Evolutionary conservation across 2,888 invertebrate genomes (phyloP).

Genomic region (Trichopoda pennipes): DNA sequence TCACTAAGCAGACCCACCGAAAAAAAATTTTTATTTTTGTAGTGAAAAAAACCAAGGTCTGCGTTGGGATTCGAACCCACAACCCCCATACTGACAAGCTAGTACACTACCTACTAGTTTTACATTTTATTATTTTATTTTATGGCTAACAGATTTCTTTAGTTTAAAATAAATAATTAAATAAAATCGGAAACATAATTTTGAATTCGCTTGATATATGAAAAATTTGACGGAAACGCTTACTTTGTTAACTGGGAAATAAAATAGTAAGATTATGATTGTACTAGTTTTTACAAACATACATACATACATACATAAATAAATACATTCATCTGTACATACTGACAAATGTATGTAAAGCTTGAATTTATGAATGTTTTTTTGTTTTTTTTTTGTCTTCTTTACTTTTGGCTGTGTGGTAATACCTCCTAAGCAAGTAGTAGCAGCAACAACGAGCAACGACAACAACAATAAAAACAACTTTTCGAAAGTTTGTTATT

Average conservation of each 20-base stretch:
- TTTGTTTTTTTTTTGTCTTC: neutral
- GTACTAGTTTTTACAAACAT: neutral
- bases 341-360: neutral
- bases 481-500: constrained; percentile 68
- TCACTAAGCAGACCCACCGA: too few relatives aligned
- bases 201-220: neutral
- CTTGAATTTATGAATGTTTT: neutral
- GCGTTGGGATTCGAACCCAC: too few relatives aligned
- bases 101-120: too few relatives aligned
- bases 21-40: too few relatives aligned
- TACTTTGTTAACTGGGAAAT: constrained; percentile 41
- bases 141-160: too few relatives aligned
- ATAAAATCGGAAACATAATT: too few relatives aligned
- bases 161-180: too few relatives aligned
- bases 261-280: constrained; percentile 15
- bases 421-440: constrained; percentile 59
- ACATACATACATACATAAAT: neutral
- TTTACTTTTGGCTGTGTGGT: constrained; percentile 52
- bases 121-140: too few relatives aligned
- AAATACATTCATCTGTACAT: constrained; percentile 3
- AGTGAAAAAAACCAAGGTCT: too few relatives aligned
- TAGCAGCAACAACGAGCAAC: constrained; percentile 49
- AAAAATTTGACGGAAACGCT: neutral
- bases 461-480: too few relatives aligned
- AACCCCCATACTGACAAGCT: too few relatives aligned